A percentile compares a stretch with the other conserved stretches of the same genome.
phyloP scores from a whole-genome alignment of 1,140 invertebrate species.

The Aculops lycopersici region DNA sequence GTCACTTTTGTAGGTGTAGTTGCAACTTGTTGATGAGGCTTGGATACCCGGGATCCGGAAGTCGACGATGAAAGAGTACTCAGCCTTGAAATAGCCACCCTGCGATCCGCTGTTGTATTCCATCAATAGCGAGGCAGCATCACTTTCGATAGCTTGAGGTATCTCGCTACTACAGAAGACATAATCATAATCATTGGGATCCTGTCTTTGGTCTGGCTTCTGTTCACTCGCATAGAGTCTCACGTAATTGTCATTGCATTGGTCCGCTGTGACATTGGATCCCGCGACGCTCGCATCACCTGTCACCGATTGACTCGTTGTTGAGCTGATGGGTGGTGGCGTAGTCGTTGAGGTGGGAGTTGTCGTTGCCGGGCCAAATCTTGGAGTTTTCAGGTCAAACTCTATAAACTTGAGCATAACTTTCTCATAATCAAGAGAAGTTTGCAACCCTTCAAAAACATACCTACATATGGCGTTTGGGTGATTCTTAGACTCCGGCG shows the following conservation, averaged over 20 bases:
- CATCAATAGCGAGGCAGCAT: slow-evolving; percentile 65
- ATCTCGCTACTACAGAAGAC: slow-evolving; percentile 45
- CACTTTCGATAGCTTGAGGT: slow-evolving; percentile 34
- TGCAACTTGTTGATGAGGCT: slow-evolving; percentile 50
- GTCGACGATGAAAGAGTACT: slow-evolving; percentile 47
- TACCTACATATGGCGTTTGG: slow-evolving; percentile 79
- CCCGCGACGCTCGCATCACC: background rate
- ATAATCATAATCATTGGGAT: slow-evolving; percentile 44
- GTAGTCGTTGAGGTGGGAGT: background rate
- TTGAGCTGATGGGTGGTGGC: background rate
- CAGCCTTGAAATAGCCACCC: slow-evolving; percentile 62
- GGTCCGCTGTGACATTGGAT: slow-evolving; percentile 14
- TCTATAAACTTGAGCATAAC: slow-evolving; percentile 50
- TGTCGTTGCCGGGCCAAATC: slow-evolving; percentile 7
- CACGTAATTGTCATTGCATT: slow-evolving; percentile 53
- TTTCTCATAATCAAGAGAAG: slow-evolving; percentile 67
- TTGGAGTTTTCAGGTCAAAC: slow-evolving; percentile 49
- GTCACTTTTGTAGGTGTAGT: slow-evolving; percentile 56
- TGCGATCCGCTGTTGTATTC: slow-evolving; percentile 45
- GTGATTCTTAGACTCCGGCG: slow-evolving; percentile 70
- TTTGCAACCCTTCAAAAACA: slow-evolving; percentile 86
- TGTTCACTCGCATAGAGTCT: slow-evolving; percentile 69
- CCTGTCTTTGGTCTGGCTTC: slow-evolving; percentile 60
- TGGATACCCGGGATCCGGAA: slow-evolving; percentile 64
- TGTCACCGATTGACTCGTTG: background rate